Base-by-base conservation (phyloP, 1,140 invertebrate genomes). In the Ridgeia piscesae region DNA sequence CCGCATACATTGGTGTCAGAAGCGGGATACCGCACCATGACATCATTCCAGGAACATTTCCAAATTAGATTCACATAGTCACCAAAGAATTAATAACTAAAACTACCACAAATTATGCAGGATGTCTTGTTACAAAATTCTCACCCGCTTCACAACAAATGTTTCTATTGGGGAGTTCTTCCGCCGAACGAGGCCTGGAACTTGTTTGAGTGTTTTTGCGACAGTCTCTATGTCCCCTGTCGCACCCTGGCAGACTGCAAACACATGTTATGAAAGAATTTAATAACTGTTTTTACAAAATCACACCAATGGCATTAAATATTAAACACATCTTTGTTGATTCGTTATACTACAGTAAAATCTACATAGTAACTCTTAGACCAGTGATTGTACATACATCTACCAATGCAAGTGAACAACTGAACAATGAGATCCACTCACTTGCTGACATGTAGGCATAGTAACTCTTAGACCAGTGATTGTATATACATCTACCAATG, bases 231-330 rank as follows among this genome's bases (percentile, higher is more conserved):
- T 93, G 91, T 96, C 95, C 0, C 96, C 96, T 35, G 96, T 94
- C 42, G 97, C 95, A 14, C 97, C 97, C 17, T 96, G 95, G 93
- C 96, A 97, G n/a, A 97, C 97, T 97, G 94, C 17, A 94, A 93
- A 58, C 77, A 92, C 89, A 88, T 92, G 50, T 33, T 17, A 77
- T 31, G 11, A 77, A 8, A 77, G 14, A 31, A 77, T 21, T 27
- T 2, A 77, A 77, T 14, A 27, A 77, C 11, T 77, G 27, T 17
- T 77, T 42, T 4, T 4, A 42, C n/a, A 42, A 42, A 42, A 42
- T 42, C 11, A 42, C 42, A 42, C 4, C 42, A 42, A 42, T 42
- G 42, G 11, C 42, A 42, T 6, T 6, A 6, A 11, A 11, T 42
- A 11, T 6, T 11, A 42, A 42, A 42, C 42, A 42, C 42, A 42